A percentile compares a stretch with the other conserved stretches of the same genome.
Conservation (phyloP, 2,113 vertebrate species). For the Jacana jacana region DNA sequence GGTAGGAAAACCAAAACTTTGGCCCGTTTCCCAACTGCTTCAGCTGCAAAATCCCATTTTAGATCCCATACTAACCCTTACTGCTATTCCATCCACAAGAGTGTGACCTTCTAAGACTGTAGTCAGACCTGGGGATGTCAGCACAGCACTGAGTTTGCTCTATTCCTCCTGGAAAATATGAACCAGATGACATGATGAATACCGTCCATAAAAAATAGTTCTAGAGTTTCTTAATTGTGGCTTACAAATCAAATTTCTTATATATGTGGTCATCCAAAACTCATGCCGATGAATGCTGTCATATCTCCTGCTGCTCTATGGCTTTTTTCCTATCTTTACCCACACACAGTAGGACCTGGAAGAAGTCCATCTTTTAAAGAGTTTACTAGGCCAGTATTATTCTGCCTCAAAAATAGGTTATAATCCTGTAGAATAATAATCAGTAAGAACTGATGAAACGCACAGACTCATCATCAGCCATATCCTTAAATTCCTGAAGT, state of each 20-base stretch:
- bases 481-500: neutral
- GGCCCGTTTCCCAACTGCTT: neutral
- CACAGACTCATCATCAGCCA: neutral
- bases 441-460: neutral
- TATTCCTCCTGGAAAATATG: conserved; percentile 51
- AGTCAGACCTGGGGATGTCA: neutral
- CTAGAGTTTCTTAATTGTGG: conserved; percentile 58
- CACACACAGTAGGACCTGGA: neutral
- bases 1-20: neutral
- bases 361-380: neutral
- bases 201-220: neutral
- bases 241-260: conserved; percentile 45
- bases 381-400: neutral
- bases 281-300: neutral
- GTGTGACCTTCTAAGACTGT: neutral
- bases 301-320: neutral
- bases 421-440: neutral
- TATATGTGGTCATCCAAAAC: conserved; percentile 26
- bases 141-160: neutral
- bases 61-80: neutral
- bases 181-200: conserved; percentile 46
- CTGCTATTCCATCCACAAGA: neutral
- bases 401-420: neutral
- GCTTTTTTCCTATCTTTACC: neutral
- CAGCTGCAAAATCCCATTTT: neutral